Base-by-base conservation (phyloP, 2,113 vertebrate species). In the Bos javanicus region DNA sequence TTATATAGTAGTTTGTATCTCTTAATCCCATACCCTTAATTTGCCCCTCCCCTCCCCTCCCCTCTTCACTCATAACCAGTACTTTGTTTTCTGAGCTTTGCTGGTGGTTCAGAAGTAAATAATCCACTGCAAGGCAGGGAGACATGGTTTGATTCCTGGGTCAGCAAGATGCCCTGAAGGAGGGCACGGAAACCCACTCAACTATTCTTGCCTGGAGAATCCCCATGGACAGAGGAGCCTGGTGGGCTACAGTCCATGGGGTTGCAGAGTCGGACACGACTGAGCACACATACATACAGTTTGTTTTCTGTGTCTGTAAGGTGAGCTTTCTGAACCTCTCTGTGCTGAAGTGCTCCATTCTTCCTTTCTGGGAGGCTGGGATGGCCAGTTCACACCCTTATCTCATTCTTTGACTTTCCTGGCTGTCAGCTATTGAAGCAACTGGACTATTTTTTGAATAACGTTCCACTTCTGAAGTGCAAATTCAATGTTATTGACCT, bases 401-500 rank as follows among this genome's bases (percentile, higher is more conserved):
- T 78, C 90, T 83, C 71, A 50, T 25, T 81, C 71, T 92, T 92
- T 8, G 3, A 56, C 21, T 91, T n/a, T 46, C 81, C 85, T 84
- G 48, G 9, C 52, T 84, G 25, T 88, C 76, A 93, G 67, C 21
- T 94, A 23, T 60, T 25, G 10, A 76, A 85, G 59, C 46, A 33
- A 76, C 54, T 91, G 48, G 91, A 97, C 93, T 95, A 48, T 57
- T 91, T 97, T 88, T 90, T 62, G 95, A 96, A 86, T 71, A 76
- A 60, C 2, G 0, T 87, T 91, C 50, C 43, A 81, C 86, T 60
- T 96, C 59, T 7, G 59, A 94, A 92, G 86, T 67, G 76, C 39
- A 93, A 97, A 97, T 94, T 97, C 76, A 94, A 54, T 59, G 56
- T 80, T 93, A 95, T 76, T 97, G 97, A 96, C 80, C 87, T 90